Evolutionary conservation across 2,888 invertebrate genomes (phyloP).

Genomic region (Perizoma flavofasciatum): DNA sequence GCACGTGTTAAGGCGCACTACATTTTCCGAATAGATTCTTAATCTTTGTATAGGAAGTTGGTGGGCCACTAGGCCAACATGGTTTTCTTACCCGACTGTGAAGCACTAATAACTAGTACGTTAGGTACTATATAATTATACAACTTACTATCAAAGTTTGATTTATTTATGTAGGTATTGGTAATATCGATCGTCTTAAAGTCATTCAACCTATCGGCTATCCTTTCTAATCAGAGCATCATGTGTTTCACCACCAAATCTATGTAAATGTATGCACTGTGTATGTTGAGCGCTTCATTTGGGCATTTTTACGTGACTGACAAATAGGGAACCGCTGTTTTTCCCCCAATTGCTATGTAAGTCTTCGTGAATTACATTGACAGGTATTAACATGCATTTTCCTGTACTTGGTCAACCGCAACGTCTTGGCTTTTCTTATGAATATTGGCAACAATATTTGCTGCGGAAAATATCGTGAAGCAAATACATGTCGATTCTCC

Average conservation of each 20-base stretch:
- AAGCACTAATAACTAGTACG: too few species aligned
- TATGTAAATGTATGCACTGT: constrained; percentile 2
- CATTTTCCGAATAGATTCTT: too few species aligned
- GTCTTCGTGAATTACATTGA: not conserved
- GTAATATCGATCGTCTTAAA: not conserved
- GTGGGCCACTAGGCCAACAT: too few species aligned
- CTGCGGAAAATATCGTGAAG: too few species aligned
- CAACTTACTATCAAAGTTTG: too few species aligned
- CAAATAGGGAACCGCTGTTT: constrained; percentile 10
- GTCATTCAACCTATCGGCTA: constrained; percentile 4
- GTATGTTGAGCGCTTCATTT: not conserved
- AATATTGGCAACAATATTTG: not conserved
- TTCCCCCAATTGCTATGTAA: constrained; percentile 9
- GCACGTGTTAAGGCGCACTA: too few species aligned
- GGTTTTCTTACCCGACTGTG: too few species aligned
- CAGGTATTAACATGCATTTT: too few species aligned
- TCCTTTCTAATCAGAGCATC: constrained; percentile 8
- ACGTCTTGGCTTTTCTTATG: not conserved
- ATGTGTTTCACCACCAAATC: constrained; percentile 1
- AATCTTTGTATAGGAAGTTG: too few species aligned
- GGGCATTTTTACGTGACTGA: constrained; percentile 5
- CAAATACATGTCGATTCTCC: too few species aligned
- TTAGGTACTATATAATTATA: too few species aligned
- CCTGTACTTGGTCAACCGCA: constrained; percentile 10
- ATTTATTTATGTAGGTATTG: too few species aligned